Evolutionary conservation across 2,113 vertebrate species (phyloP).

Genomic region (Chelonoidis abingdonii): DNA sequence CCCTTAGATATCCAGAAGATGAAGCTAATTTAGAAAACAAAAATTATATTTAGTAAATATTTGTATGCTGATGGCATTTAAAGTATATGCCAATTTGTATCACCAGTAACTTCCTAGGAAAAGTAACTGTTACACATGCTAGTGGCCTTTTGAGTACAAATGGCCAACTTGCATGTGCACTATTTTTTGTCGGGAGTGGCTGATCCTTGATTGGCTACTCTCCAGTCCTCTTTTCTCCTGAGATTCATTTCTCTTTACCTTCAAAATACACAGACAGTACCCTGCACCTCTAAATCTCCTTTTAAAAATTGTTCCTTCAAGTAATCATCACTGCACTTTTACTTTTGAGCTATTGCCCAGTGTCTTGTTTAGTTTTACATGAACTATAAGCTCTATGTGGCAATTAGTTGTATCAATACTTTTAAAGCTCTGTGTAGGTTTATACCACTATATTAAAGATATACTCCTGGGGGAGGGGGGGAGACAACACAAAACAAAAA

Average conservation of each 20-base stretch:
- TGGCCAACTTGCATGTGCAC: accelerated
- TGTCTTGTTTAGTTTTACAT: not conserved
- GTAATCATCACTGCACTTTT: not conserved
- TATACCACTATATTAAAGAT: not conserved
- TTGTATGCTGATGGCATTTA: accelerated
- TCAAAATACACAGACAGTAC: not conserved
- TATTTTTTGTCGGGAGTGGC: not conserved
- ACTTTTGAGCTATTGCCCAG: not conserved
- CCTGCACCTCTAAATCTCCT: not conserved
- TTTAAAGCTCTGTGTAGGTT: not conserved
- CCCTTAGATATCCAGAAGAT: not conserved
- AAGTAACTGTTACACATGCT: not conserved
- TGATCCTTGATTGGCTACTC: not conserved
- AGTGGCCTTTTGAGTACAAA: no score
- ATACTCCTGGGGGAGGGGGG: not conserved
- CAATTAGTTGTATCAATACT: accelerated
- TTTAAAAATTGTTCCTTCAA: not conserved
- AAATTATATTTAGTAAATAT: no score
- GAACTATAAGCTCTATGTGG: not conserved
- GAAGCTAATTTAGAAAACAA: accelerated
- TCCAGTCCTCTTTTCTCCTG: not conserved
- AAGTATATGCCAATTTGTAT: not conserved
- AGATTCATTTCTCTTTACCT: not conserved
- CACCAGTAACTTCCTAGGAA: accelerated
- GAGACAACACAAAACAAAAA: not conserved